A percentile compares a stretch with the other conserved stretches of the same genome.
Evolutionary conservation across 2,888 invertebrate genomes (phyloP).

Genomic region (Cheilosia vernalis): DNA sequence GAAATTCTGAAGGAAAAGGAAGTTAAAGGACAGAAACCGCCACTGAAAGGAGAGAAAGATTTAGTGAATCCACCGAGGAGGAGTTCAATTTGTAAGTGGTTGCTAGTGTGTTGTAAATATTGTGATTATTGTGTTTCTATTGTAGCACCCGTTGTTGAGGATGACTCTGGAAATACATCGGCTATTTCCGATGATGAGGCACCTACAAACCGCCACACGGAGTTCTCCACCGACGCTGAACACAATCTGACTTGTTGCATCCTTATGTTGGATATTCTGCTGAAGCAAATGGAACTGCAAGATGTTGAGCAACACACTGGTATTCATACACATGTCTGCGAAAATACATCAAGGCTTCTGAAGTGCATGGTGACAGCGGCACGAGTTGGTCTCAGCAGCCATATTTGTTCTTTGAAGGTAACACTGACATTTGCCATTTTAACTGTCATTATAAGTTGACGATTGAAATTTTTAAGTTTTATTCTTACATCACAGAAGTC

Average conservation of each 20-base stretch:
- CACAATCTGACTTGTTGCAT: conserved; percentile 97
- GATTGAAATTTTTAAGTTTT: too few relatives aligned
- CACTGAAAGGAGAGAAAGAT: conserved; percentile 80
- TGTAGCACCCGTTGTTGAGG: conserved; percentile 87
- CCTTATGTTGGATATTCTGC: conserved; percentile 96
- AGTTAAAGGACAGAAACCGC: conserved; percentile 79
- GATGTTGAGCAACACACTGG: conserved; percentile 92
- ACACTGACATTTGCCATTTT: background rate
- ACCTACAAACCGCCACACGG: conserved; percentile 86
- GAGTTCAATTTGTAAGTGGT: conserved; percentile 85
- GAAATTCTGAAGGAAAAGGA: conserved; percentile 83
- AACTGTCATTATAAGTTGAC: too few relatives aligned
- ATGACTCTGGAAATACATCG: conserved; percentile 88
- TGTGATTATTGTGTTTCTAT: background rate
- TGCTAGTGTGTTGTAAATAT: background rate
- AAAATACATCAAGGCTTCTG: conserved; percentile 89
- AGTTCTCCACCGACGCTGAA: conserved; percentile 89
- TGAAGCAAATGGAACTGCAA: conserved; percentile 97
- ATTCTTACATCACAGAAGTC: too few relatives aligned
- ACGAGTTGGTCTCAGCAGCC: conserved; percentile 87
- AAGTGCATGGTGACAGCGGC: conserved; percentile 90
- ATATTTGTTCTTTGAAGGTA: conserved; percentile 85
- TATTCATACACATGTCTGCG: conserved; percentile 89
- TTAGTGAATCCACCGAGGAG: conserved; percentile 83
- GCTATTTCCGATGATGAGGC: conserved; percentile 89